Evolutionary conservation across 2,888 invertebrate species (phyloP).

Genomic region (Allygus modestus): DNA sequence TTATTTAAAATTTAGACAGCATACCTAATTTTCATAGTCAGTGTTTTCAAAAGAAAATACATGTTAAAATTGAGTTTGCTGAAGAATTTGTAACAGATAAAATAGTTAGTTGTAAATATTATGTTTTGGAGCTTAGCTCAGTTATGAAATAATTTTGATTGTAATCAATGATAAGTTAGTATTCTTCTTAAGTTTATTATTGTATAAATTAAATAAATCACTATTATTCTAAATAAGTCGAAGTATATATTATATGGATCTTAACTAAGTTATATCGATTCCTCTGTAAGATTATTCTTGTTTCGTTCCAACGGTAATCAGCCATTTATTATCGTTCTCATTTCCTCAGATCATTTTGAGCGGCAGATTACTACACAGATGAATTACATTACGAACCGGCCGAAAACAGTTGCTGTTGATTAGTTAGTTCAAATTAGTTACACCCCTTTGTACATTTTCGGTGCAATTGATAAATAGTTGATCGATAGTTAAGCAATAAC

Average conservation of each 20-base stretch:
- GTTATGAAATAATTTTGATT: slow-evolving; percentile 26
- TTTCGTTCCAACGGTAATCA: neutral
- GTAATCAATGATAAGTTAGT: slow-evolving; percentile 27
- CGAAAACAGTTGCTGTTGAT: neutral
- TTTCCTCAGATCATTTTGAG: neutral
- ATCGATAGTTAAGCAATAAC: slow-evolving; percentile 49
- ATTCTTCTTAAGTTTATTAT: neutral
- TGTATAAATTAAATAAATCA: neutral
- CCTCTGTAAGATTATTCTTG: neutral
- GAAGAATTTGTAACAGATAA: neutral
- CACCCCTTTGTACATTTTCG: slow-evolving; percentile 16
- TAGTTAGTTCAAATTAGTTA: neutral
- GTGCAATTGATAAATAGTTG: slow-evolving; percentile 41
- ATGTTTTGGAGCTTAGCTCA: slow-evolving; percentile 46
- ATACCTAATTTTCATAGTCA: slow-evolving; percentile 29
- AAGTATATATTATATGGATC: neutral
- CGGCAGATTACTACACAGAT: neutral
- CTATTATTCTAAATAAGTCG: neutral
- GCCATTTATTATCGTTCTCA: neutral
- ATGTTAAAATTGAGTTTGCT: slow-evolving; percentile 29
- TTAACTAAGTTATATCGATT: neutral
- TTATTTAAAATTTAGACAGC: neutral
- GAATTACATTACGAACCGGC: neutral
- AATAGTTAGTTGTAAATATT: slow-evolving; percentile 2
- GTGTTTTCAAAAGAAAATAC: slow-evolving; percentile 1